These are phyloP conservation scores for Lithobates pipiens DNA, from an alignment of 2,797 vertebrate genomes.

Conservation along the genomic window DNA sequence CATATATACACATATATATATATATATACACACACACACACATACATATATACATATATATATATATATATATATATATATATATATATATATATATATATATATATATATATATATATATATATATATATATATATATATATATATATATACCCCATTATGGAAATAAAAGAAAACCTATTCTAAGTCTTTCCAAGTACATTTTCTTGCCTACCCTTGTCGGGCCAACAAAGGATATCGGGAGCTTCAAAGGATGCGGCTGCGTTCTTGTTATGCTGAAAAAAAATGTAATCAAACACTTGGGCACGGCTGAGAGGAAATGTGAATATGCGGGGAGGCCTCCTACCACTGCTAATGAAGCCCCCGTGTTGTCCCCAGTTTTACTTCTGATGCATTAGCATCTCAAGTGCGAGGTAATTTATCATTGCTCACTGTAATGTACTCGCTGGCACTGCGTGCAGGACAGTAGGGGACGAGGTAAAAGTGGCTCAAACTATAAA, in stretches of 20 bases:
- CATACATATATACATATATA: no score
- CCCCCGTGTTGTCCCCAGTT: slow-evolving; percentile 63
- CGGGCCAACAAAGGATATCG: slow-evolving; percentile 15
- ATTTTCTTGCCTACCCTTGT: slow-evolving; percentile 6
- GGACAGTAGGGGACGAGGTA: slow-evolving; percentile 79
- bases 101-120: no score
- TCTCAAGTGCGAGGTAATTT: slow-evolving; percentile 79
- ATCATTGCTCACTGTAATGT: slow-evolving; percentile 83
- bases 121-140: no score
- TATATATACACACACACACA: no score
- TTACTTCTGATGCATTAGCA: slow-evolving; percentile 81
- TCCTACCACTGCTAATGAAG: slow-evolving; percentile 66
- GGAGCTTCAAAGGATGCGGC: slow-evolving; percentile 8
- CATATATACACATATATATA: no score
- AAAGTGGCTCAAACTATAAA: slow-evolving; percentile 81
- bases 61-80: no score
- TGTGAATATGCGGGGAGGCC: slow-evolving; percentile 58
- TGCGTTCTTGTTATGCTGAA: slow-evolving; percentile 30
- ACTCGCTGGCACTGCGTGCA: slow-evolving; percentile 76
- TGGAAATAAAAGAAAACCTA: no score
- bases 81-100: no score
- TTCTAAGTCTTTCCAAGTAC: neutral
- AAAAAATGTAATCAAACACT: slow-evolving; percentile 52
- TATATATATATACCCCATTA: no score
- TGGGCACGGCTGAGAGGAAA: slow-evolving; percentile 36